Percentiles rank a stretch among this genome's conserved stretches.
Conservation (phyloP, 1,140 invertebrate genomes). For the Xylocopa sonorina region DNA sequence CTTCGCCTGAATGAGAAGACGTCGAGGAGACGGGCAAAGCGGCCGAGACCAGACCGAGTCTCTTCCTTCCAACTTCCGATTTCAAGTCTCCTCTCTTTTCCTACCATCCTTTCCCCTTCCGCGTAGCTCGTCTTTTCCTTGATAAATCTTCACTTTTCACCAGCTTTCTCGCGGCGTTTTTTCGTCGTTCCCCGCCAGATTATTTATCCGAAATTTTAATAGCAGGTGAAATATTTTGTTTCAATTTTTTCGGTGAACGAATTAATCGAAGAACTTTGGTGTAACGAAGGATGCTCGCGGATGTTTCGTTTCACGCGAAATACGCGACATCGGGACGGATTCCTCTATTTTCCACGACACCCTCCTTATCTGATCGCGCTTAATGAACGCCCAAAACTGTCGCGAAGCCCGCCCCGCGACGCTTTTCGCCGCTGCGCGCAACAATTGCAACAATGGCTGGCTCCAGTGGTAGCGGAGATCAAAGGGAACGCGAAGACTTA, state of each 20-base stretch:
- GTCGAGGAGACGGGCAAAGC: constrained; percentile 63
- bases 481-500: constrained; percentile 64
- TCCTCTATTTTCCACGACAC: constrained; percentile 12
- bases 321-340: constrained; percentile 16
- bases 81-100: not conserved
- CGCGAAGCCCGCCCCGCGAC: constrained; percentile 51
- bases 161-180: not conserved
- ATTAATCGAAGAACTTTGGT: too few relatives aligned
- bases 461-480: constrained; percentile 40
- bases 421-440: constrained; percentile 38
- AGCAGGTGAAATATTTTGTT: not conserved
- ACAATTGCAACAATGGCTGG: constrained; percentile 59
- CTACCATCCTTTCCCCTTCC: constrained; percentile 8
- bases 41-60: constrained; percentile 48
- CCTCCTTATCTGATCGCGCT: constrained; percentile 51
- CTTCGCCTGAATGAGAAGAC: constrained; percentile 70
- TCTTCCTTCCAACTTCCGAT: constrained; percentile 25
- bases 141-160: not conserved
- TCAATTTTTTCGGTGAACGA: too few relatives aligned
- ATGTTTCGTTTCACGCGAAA: constrained; percentile 26
- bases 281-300: too few relatives aligned
- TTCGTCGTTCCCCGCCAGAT: not conserved
- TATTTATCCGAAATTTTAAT: too few relatives aligned
- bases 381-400: constrained; percentile 60
- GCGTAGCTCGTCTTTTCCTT: not conserved